Percentiles rank a stretch among this genome's conserved stretches.
Evolutionary conservation across 2,113 vertebrate genomes (phyloP).

Genomic region (Amblyopsis rosae): DNA sequence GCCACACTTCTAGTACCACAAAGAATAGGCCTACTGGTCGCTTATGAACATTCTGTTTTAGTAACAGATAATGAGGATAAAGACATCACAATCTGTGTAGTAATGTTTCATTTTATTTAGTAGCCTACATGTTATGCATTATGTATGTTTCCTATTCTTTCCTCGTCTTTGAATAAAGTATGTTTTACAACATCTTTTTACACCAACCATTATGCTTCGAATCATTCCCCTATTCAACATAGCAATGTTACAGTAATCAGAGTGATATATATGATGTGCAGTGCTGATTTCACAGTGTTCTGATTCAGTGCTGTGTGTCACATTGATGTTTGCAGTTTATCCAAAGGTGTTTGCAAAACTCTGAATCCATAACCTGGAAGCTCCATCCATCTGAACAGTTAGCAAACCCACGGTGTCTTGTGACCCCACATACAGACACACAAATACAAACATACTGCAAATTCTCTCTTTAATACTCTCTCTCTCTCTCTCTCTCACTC

Average conservation of each 20-base stretch:
- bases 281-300: conserved; percentile 13
- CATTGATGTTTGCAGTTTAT: conserved; percentile 38
- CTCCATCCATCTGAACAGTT: conserved; percentile 49
- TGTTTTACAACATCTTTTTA: not conserved
- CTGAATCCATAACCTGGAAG: conserved; percentile 31
- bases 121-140: not conserved
- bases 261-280: conserved; percentile 1
- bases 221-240: not conserved
- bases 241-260: no score
- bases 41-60: no score
- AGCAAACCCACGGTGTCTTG: conserved; percentile 34
- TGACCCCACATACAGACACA: conserved; percentile 13
- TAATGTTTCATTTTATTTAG: not conserved
- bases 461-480: conserved; percentile 1
- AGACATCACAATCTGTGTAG: no score
- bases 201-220: not conserved
- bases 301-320: conserved; percentile 21
- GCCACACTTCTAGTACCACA: conserved; percentile 40
- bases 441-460: conserved; percentile 6
- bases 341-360: conserved; percentile 30
- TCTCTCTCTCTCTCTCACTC: conserved; percentile 11
- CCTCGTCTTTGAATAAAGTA: not conserved
- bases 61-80: no score
- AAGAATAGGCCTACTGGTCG: conserved; percentile 17
- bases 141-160: not conserved